Percentiles rank a stretch among this genome's conserved stretches.
These are phyloP conservation scores for Eurystomus glaucurus DNA, from an alignment of 2,797 vertebrate species.

Conservation along the genomic window DNA sequence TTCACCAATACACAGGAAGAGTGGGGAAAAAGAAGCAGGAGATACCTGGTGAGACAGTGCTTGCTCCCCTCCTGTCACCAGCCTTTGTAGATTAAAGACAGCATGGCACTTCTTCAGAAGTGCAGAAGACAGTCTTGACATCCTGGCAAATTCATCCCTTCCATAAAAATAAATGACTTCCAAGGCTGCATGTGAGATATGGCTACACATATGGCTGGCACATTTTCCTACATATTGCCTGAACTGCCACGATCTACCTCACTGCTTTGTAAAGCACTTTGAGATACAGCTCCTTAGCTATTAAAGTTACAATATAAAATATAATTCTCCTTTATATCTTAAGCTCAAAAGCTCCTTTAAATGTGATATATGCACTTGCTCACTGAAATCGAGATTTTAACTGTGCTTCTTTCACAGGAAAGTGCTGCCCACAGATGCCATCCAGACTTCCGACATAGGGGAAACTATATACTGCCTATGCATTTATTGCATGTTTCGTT, in stretches of 20 bases:
- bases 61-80: slow-evolving; percentile 21
- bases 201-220: slow-evolving; percentile 57
- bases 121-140: slow-evolving; percentile 48
- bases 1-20: background rate
- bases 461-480: background rate
- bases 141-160: slow-evolving; percentile 48
- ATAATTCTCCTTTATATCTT: slow-evolving; percentile 37
- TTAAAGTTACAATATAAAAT: slow-evolving; percentile 38
- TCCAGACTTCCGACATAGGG: background rate
- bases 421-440: background rate
- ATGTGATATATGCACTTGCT: background rate
- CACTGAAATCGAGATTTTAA: background rate
- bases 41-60: background rate
- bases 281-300: slow-evolving; percentile 34
- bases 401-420: background rate
- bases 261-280: background rate
- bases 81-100: slow-evolving; percentile 5
- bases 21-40: background rate
- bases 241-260: slow-evolving; percentile 36
- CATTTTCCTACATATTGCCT: slow-evolving; percentile 13
- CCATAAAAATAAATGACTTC: slow-evolving; percentile 36
- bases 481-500: background rate
- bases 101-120: slow-evolving; percentile 38
- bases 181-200: slow-evolving; percentile 54
- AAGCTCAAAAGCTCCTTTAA: slow-evolving; percentile 48